Percentiles rank a stretch among this genome's conserved stretches.
Conservation (phyloP, 1,140 invertebrate genomes). For the Leptinotarsa defecta region DNA sequence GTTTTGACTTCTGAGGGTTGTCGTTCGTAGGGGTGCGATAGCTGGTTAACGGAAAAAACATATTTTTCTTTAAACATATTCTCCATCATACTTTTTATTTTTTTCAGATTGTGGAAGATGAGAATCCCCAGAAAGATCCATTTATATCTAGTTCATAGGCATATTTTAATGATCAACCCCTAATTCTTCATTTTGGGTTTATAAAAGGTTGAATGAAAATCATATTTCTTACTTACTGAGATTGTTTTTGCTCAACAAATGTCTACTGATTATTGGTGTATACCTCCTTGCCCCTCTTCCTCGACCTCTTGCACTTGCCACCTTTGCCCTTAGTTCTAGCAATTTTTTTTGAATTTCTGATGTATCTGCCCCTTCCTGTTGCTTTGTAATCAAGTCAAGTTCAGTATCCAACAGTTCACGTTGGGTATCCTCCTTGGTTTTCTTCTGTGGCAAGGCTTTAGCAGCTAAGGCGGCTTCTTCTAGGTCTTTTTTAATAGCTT, state of each 20-base stretch:
- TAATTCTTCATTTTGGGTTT: too few relatives aligned
- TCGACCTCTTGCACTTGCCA: constrained; percentile 49
- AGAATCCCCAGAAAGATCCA: too few relatives aligned
- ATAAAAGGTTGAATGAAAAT: too few relatives aligned
- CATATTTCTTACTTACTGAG: constrained; percentile 31
- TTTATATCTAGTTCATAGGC: too few relatives aligned
- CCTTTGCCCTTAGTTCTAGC: constrained; percentile 71
- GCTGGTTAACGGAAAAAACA: too few relatives aligned
- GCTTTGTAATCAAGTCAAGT: constrained; percentile 82
- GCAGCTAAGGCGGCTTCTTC: constrained; percentile 44
- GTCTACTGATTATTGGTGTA: constrained; percentile 54
- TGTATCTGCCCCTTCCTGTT: constrained; percentile 72
- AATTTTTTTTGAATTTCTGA: constrained; percentile 74
- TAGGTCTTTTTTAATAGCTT: constrained; percentile 72
- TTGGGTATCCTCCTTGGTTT: constrained; percentile 58
- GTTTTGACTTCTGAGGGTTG: too few relatives aligned
- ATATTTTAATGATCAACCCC: too few relatives aligned
- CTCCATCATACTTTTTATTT: too few relatives aligned
- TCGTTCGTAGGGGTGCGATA: too few relatives aligned
- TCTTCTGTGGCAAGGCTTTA: constrained; percentile 44
- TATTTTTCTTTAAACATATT: too few relatives aligned
- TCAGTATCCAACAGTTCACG: constrained; percentile 88
- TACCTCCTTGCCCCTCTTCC: constrained; percentile 42
- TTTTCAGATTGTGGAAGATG: too few relatives aligned
- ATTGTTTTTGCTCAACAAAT: constrained; percentile 53